phyloP scores from a whole-genome alignment of 2,797 vertebrate genomes.

The Sebastes diploproa region DNA sequence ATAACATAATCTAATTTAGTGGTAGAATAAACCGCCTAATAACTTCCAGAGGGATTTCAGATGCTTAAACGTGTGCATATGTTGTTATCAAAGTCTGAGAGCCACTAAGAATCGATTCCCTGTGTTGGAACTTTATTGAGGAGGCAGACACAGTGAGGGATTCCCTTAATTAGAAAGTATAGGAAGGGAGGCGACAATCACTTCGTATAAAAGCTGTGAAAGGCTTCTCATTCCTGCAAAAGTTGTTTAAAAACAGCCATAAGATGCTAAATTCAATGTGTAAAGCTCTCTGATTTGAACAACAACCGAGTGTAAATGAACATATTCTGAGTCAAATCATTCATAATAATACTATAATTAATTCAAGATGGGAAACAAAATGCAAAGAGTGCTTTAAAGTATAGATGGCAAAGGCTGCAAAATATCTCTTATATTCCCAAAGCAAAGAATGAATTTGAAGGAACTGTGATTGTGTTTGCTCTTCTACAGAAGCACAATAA shows the following conservation, averaged over 20 bases:
- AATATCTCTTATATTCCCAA: background rate
- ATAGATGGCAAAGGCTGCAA: background rate
- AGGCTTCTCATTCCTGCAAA: background rate
- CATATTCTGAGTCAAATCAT: background rate
- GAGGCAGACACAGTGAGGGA: background rate
- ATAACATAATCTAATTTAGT: constrained; percentile 33
- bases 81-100: constrained; percentile 1
- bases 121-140: constrained; percentile 16
- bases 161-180: constrained; percentile 15
- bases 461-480: constrained; percentile 11
- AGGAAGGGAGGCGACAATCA: background rate
- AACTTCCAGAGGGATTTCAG: constrained; percentile 22
- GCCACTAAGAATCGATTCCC: constrained; percentile 13
- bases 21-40: constrained; percentile 16
- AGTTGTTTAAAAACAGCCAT: background rate
- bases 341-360: background rate
- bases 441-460: constrained; percentile 16
- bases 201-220: background rate
- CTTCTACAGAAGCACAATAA: constrained; percentile 9
- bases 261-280: background rate
- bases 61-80: constrained; percentile 3
- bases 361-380: constrained; percentile 1
- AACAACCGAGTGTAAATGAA: background rate
- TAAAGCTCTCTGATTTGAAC: background rate
- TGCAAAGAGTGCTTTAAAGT: background rate